Conservation (phyloP, 64 coral and sea anemone genomes). For the Exaiptasia diaphana region DNA sequence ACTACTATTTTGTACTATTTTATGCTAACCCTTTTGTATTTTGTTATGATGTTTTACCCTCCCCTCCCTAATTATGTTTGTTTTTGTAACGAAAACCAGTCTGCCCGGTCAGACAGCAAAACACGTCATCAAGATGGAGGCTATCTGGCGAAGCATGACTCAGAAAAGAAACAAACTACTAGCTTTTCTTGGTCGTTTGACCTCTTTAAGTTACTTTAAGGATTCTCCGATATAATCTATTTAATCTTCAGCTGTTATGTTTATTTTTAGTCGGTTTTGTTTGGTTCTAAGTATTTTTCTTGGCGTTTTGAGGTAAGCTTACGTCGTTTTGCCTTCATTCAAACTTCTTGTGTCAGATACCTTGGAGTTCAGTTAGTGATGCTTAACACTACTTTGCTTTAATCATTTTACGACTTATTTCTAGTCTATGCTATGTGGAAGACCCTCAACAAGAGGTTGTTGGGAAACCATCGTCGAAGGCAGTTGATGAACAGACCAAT, state of each 20-base stretch:
- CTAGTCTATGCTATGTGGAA: not conserved
- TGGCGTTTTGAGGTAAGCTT: not conserved
- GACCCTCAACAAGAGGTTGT: not conserved
- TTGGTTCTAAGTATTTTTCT: conserved; percentile 26
- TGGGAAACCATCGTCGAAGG: not conserved
- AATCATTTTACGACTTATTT: not conserved
- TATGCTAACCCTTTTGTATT: no score
- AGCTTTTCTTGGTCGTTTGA: conserved; percentile 13
- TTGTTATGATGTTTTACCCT: not conserved
- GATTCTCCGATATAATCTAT: not conserved
- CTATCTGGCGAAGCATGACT: not conserved
- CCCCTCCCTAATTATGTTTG: not conserved
- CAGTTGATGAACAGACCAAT: not conserved
- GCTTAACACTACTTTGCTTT: not conserved
- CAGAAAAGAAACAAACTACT: not conserved
- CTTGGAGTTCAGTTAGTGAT: not conserved
- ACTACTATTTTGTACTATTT: no score
- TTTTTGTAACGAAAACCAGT: conserved; percentile 26
- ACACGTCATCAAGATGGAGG: conserved; percentile 61
- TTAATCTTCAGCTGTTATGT: not conserved
- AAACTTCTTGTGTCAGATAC: not conserved
- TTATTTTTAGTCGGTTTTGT: not conserved
- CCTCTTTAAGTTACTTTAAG: conserved; percentile 14
- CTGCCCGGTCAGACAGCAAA: conserved; percentile 46
- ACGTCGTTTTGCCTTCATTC: not conserved